phyloP scores from a whole-genome alignment of 1,140 invertebrate genomes.

The Aethina tumida region DNA sequence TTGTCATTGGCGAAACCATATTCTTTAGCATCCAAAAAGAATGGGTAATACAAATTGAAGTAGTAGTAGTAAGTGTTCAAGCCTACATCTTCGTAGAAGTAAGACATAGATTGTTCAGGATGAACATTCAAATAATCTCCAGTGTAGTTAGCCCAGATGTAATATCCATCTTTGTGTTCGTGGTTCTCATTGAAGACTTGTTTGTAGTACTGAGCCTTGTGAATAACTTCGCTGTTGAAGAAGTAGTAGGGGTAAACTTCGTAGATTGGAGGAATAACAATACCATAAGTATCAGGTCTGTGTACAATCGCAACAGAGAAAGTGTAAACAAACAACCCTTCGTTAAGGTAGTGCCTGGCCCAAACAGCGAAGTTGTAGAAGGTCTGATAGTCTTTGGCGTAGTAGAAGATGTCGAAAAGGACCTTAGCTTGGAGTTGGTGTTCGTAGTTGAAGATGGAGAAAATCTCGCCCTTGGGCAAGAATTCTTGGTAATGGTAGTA shows the following conservation, averaged over 20 bases:
- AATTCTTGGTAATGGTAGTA: constrained; percentile 33
- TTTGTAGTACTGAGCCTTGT: constrained; percentile 46
- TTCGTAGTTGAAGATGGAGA: constrained; percentile 38
- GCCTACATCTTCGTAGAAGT: constrained; percentile 61
- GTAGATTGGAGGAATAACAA: constrained; percentile 52
- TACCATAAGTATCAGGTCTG: constrained; percentile 45
- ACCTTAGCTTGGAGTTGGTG: constrained; percentile 44
- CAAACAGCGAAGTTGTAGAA: constrained; percentile 56
- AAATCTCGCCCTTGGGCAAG: constrained; percentile 33
- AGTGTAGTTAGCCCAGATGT: constrained; percentile 40
- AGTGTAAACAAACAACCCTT: constrained; percentile 50
- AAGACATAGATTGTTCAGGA: constrained; percentile 40
- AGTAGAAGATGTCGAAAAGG: constrained; percentile 48
- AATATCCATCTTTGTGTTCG: constrained; percentile 34
- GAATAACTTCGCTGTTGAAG: constrained; percentile 46
- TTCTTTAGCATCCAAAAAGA: constrained; percentile 44
- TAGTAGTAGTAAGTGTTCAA: constrained; percentile 58
- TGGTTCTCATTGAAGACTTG: constrained; percentile 27
- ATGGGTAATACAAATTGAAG: constrained; percentile 50
- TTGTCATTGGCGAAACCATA: constrained; percentile 39
- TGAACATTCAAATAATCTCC: constrained; percentile 39
- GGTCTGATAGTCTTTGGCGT: constrained; percentile 50
- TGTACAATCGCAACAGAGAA: constrained; percentile 49
- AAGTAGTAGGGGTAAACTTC: constrained; percentile 54
- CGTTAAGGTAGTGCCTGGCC: constrained; percentile 51